Evolutionary conservation across 2,888 invertebrate species (phyloP).

Genomic region (Oligia fasciuncula): DNA sequence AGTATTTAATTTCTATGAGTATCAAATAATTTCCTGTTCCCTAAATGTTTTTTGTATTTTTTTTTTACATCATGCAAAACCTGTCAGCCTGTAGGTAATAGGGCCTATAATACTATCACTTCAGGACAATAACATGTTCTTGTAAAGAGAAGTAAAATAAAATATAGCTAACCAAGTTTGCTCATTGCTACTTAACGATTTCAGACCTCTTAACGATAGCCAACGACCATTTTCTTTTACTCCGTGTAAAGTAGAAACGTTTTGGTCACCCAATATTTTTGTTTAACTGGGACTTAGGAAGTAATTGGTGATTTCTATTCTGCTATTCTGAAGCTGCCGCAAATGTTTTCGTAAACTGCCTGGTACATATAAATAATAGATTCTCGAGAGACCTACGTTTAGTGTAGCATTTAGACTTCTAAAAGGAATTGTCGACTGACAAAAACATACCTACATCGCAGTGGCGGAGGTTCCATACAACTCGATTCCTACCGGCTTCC

Average conservation of each 20-base stretch:
- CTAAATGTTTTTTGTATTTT: neutral
- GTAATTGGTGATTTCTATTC: slow-evolving; percentile 5
- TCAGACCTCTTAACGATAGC: neutral
- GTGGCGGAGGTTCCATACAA: no score
- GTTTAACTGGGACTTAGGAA: neutral
- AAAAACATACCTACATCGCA: neutral
- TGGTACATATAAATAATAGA: neutral
- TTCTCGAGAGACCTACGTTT: neutral
- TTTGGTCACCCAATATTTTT: slow-evolving; percentile 1
- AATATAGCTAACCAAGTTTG: neutral
- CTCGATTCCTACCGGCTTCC: no score
- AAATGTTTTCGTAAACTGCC: neutral
- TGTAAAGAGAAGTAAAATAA: neutral
- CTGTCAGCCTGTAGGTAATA: neutral
- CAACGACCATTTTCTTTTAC: neutral
- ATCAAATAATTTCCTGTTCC: no score
- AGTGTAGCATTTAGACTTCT: neutral
- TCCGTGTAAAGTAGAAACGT: neutral
- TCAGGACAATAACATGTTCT: neutral
- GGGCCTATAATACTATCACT: neutral
- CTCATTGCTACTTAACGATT: neutral
- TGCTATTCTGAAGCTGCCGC: neutral
- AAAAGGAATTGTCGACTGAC: neutral
- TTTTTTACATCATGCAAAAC: neutral
- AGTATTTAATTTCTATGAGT: no score